Conservation (phyloP, 2,888 invertebrate species). For the Latrodectus elegans region DNA sequence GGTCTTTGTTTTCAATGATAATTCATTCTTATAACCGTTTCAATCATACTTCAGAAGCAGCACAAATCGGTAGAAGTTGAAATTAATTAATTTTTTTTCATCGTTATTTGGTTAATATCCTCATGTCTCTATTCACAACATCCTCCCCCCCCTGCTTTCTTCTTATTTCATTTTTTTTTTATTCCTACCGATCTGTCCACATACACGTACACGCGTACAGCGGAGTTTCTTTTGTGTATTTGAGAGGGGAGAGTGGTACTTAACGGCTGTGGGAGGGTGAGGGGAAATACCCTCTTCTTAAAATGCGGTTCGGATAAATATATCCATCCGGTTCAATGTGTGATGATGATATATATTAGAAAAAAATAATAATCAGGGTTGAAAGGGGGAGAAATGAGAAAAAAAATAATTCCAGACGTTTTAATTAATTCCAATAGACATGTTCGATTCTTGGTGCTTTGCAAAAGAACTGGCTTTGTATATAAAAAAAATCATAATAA, state of each 20-base stretch:
- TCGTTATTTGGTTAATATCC: conserved; percentile 52
- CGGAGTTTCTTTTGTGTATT: conserved; percentile 46
- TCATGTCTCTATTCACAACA: conserved; percentile 19
- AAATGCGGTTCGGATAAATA: conserved; percentile 36
- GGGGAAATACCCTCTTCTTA: conserved; percentile 38
- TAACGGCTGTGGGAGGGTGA: not conserved
- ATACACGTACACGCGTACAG: conserved; percentile 13
- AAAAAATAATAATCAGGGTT: conserved; percentile 16
- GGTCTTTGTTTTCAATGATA: conserved; percentile 58
- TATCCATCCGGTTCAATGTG: conserved; percentile 30
- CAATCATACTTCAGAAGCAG: conserved; percentile 52
- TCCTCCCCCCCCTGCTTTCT: not conserved
- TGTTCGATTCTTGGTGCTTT: conserved; percentile 58
- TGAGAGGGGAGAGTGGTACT: conserved; percentile 31
- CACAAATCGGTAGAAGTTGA: conserved; percentile 57
- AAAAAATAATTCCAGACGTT: conserved; percentile 66
- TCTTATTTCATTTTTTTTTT: conserved; percentile 3
- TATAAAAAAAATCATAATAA: conserved; percentile 29
- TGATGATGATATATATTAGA: conserved; percentile 35
- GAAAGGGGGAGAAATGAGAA: conserved; percentile 21
- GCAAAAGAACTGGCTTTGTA: conserved; percentile 48
- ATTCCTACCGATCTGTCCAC: not conserved
- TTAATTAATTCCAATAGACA: conserved; percentile 69
- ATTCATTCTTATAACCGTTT: conserved; percentile 61
- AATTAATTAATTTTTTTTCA: conserved; percentile 68